A percentile compares a stretch with the other conserved stretches of the same genome.
Conservation (phyloP, 2,113 vertebrate species). For the Chiloscyllium plagiosum region DNA sequence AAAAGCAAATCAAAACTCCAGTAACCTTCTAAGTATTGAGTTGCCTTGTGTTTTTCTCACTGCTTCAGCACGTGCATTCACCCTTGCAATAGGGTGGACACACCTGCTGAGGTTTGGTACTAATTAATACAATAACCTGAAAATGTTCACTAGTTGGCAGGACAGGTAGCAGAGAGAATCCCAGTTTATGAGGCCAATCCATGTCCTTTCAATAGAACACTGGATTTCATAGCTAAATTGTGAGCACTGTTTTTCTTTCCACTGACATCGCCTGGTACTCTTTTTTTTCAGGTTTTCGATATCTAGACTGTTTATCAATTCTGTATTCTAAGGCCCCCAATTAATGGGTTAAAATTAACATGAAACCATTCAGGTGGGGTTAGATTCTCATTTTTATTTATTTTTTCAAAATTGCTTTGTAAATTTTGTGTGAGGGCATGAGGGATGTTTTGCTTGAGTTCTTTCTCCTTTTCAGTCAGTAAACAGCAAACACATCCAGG, state of each 20-base stretch:
- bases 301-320: not conserved
- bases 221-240: not conserved
- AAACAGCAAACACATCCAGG: not conserved
- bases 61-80: not conserved
- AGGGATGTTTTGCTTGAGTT: not conserved
- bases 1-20: not conserved
- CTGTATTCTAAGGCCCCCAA: not conserved
- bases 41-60: not conserved
- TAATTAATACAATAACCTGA: not conserved
- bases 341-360: not conserved
- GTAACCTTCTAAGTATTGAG: not conserved
- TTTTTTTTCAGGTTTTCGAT: not conserved
- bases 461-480: not conserved
- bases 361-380: not conserved
- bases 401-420: not conserved
- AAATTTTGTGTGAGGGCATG: not conserved
- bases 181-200: not conserved
- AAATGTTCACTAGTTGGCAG: too few relatives aligned
- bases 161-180: not conserved
- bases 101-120: not conserved
- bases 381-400: not conserved
- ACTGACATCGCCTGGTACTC: not conserved
- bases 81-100: too few relatives aligned
- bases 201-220: not conserved
- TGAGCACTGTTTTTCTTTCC: not conserved